Evolutionary conservation across 2,888 invertebrate genomes (phyloP), one percentile per base, ranked within the genome.

Genomic region (Drosophila percnosoma): DNA sequence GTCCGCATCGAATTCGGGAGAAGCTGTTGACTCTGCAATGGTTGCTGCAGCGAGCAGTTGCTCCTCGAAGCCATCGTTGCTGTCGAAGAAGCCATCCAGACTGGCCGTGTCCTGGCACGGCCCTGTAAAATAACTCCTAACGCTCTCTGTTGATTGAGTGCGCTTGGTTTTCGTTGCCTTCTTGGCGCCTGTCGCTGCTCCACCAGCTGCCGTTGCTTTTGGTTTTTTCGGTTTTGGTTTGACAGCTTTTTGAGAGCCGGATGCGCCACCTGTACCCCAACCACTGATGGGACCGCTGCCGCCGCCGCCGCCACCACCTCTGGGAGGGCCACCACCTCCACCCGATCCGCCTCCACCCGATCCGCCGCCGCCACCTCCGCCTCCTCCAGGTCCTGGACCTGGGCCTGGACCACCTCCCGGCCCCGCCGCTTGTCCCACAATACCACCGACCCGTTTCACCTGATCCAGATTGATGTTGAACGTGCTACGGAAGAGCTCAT

Each of bases 401-500:
- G 82, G 85, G 0, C 82, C 78, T 21, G 71, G 67, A 1, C 68
- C 79, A n/a, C 68, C 53, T 0, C 75, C 66, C 2, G 62, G 53
- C 11, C 54, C 49, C 0, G 45, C 49, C 24, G 69, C 62, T 55
- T 82, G 83, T 4, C 73, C 49, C 1, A 93, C 92, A 71, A 93
- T 93, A 18, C 84, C 75, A 0, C 93, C 93, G 18, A 90, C 82
- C 27, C 73, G 78, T 58, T 92, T 93, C 1, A 93, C 92, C 36
- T 81, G 80, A 33, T 92, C 93, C 38, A 89, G 51, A 79, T 92
- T 92, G 27, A 93, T 92, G 64, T 92, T 87, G 13, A 93, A 93
- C 0, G 90, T 82, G 63, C 90, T 82, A 3, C 92, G 90, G 62
- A 93, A 92, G 33, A 89, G 84, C 3, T 68, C 69, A 76, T 93